Evolutionary conservation across 2,797 vertebrate genomes (phyloP), one percentile per base, ranked within the genome.

Genomic region (Enteromius radiatus): DNA sequence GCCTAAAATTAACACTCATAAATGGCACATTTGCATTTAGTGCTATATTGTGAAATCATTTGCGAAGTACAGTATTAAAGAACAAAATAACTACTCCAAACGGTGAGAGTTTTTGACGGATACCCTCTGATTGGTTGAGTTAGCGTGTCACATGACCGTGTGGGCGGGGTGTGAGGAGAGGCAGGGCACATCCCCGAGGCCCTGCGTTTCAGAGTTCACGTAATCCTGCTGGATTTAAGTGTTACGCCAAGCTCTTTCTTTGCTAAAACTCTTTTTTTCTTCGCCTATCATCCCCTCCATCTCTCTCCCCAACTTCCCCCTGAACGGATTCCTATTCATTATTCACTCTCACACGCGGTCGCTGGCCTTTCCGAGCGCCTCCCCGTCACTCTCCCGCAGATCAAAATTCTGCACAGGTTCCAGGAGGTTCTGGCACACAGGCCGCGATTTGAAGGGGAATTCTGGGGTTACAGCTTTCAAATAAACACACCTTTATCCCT

Each of bases 401-500:
- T 93, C 91, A 92, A 91, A 91, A 92, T 92, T 93, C 92, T 88
- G 84, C 74, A 38, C 81, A 28, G 84, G 80, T 87, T 91, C 88
- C 87, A 89, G 88, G 89, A 87, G 89, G 84, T 88, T 87, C 77
- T 80, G 90, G 90, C 89, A 86, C 91, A 91, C 87, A 84, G 86
- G 83, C 83, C 26, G 87, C 84, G 76, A 90, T 89, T 90, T 89
- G 80, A 86, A 85, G 88, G 89, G 86, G 86, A 90, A 91, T 90
- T 91, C 84, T 89, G 36, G 73, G 88, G 92, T 92, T 91, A 91
- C 88, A 85, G 88, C 83, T 93, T 93, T 93, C 93, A 91, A 88
- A 93, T 93, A 92, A 94, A 93, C 92, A 94, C 92, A 93, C 91
- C 90, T 91, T 93, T 91, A 94, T 93, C 92, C 92, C 80, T 88